phyloP scores from a whole-genome alignment of 35 echinoderm and acorn worm species.

The Ptychodera flava region DNA sequence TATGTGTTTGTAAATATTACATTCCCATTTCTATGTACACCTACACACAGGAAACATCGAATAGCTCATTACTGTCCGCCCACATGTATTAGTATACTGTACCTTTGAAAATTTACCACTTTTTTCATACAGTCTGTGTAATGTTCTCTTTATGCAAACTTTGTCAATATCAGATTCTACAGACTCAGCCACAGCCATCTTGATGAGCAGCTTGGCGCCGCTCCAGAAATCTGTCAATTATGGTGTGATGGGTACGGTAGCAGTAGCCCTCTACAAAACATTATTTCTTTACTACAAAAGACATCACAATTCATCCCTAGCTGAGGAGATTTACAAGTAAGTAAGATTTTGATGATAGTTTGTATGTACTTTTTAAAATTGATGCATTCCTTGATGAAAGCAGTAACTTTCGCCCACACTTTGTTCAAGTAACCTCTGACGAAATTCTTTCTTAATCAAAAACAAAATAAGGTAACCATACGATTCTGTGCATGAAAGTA shows the following conservation, averaged over 20 bases:
- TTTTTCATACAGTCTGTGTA: background rate
- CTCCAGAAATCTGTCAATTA: slow-evolving; percentile 60
- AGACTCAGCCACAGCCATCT: slow-evolving; percentile 45
- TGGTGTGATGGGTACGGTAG: slow-evolving; percentile 39
- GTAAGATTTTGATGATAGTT: background rate
- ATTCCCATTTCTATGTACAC: no score
- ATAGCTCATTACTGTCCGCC: no score
- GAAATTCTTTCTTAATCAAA: no score
- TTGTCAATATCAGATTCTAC: background rate
- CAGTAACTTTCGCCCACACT: no score
- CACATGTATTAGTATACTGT: no score
- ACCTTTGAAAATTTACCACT: no score
- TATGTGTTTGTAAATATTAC: no score
- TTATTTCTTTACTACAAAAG: slow-evolving; percentile 34
- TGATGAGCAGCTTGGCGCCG: slow-evolving; percentile 42
- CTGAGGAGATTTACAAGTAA: slow-evolving; percentile 57
- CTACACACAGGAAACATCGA: no score
- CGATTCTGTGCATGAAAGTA: no score
- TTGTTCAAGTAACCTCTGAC: no score
- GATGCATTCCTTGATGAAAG: no score
- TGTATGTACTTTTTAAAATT: background rate
- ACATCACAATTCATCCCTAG: slow-evolving; percentile 32
- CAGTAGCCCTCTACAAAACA: slow-evolving; percentile 27
- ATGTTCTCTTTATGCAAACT: background rate
- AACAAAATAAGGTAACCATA: no score